Conservation (phyloP, 2,113 vertebrate genomes). For the Eptatretus burgeri region DNA sequence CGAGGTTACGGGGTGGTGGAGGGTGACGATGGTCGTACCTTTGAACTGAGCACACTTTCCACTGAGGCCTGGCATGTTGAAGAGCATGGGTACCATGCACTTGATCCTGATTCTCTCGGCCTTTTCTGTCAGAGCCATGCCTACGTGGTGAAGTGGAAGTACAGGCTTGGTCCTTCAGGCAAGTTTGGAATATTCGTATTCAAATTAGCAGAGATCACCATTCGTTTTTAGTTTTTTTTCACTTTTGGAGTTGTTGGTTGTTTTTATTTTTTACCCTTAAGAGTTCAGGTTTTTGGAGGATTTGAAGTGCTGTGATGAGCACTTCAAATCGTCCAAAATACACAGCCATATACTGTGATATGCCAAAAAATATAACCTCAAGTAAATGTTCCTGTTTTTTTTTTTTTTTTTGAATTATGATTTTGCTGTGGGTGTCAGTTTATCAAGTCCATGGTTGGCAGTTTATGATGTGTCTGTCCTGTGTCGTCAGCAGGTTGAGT, state of each 20-base stretch:
- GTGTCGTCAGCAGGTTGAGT: too few relatives aligned
- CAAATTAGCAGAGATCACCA: too few relatives aligned
- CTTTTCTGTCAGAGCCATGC: slow-evolving; percentile 25
- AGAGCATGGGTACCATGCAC: slow-evolving; percentile 16
- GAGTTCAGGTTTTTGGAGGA: too few relatives aligned
- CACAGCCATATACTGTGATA: too few relatives aligned
- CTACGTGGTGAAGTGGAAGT: slow-evolving; percentile 24
- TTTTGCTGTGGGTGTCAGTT: too few relatives aligned
- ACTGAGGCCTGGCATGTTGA: slow-evolving; percentile 24
- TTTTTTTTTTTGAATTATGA: too few relatives aligned
- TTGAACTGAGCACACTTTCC: slow-evolving; percentile 14
- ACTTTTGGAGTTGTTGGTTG: background rate
- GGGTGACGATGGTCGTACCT: slow-evolving; percentile 14
- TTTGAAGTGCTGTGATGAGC: too few relatives aligned
- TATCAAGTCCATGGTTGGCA: too few relatives aligned
- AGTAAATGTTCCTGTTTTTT: too few relatives aligned
- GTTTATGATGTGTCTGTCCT: too few relatives aligned
- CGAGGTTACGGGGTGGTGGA: slow-evolving; percentile 16
- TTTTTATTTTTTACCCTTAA: background rate
- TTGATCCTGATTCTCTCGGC: slow-evolving; percentile 15
- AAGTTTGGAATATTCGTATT: slow-evolving; percentile 6
- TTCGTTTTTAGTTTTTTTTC: slow-evolving; percentile 1
- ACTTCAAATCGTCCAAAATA: too few relatives aligned
- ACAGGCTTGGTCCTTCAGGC: slow-evolving; percentile 15
- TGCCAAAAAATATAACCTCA: too few relatives aligned